These are phyloP conservation scores for Sialia sialis DNA, from an alignment of 2,113 vertebrate genomes.

Conservation along the genomic window DNA sequence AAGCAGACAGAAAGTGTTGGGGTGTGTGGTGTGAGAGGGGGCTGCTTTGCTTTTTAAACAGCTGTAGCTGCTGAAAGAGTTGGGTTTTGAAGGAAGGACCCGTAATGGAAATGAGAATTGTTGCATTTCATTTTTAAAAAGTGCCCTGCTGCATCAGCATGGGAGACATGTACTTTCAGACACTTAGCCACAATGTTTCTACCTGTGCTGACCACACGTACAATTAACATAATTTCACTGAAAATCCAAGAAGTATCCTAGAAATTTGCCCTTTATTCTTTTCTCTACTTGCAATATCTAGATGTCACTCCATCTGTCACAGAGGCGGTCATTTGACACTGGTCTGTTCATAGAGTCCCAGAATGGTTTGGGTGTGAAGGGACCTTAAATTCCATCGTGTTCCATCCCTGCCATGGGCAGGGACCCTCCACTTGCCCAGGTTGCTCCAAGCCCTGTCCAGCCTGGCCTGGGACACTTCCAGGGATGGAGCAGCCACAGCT, in stretches of 20 bases:
- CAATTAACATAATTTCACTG: rapidly evolving
- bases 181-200: neutral
- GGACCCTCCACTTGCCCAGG: rapidly evolving
- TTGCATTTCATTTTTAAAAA: neutral
- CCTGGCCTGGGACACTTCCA: neutral
- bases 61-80: neutral
- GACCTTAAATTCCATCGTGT: neutral
- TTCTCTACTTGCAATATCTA: neutral
- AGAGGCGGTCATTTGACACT: neutral
- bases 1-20: neutral
- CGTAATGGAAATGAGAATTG: neutral
- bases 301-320: neutral
- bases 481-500: neutral
- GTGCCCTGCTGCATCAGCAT: neutral
- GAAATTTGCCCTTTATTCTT: neutral
- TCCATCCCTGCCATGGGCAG: neutral
- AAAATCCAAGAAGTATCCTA: neutral
- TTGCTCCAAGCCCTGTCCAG: rapidly evolving
- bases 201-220: neutral
- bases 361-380: neutral
- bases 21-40: neutral
- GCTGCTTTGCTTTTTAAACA: neutral
- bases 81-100: neutral
- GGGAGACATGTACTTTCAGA: neutral
- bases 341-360: neutral